Base-by-base conservation (phyloP, 2,797 vertebrate genomes). In the Xyrichtys novacula region DNA sequence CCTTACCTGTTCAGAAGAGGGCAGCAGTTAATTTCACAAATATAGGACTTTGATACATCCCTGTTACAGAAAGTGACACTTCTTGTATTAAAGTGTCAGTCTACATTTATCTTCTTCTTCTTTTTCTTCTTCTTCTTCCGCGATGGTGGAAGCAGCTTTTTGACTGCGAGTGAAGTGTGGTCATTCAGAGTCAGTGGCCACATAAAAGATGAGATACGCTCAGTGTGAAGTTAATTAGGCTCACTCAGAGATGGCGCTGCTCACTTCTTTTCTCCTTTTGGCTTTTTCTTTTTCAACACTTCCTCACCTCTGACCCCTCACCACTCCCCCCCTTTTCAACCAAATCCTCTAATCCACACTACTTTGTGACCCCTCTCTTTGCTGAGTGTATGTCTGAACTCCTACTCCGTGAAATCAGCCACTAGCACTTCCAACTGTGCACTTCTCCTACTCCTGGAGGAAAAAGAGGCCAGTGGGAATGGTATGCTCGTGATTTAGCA, bases 281-380 rank as follows among this genome's bases (percentile, higher is more conserved):
- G 79, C 71, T 80, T 85, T 75, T 85, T 74, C 90, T 72, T 90
- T 86, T 84, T 77, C 76, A 57, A 59, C 49, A 29, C 48, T 78
- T 40, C 65, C 59, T 91, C 68, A 92, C 88, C 90, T 90, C 80
- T 92, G 90, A 92, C 88, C 91, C 75, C 72, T 73, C 84, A 59
- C 69, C 77, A 71, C 69, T 62, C 60, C 39, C 46, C 58, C 31
- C 46, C 46, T 63, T 54, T 15, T 78, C 68, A 36, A 65, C 46
- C 64, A 88, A 87, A 88, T 87, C 85, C 85, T 84, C 89, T 91
- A 88, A 90, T 91, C 91, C 75, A 5, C 55, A 62, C 76, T 74
- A 49, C 64, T 74, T 63, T 46, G 15, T 78, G 85, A 89, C 85
- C 88, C 80, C 80, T 80, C 75, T 74, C 67, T 75, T 91, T 86